Conservation (phyloP, 92 coral and sea anemone species). For the Pocillopora grandis region DNA sequence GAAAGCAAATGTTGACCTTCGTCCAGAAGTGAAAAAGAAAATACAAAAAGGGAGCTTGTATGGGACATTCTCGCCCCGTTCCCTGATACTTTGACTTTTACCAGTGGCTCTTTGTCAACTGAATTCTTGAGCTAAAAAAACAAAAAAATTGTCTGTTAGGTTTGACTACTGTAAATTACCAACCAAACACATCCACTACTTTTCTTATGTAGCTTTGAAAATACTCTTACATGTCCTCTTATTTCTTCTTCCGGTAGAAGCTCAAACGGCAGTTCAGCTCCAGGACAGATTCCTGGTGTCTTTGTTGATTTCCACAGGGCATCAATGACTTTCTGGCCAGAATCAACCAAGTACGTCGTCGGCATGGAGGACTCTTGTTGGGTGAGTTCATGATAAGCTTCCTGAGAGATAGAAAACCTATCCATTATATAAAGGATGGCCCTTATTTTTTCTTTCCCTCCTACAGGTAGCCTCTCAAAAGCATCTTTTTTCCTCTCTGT, state of each 20-base stretch:
- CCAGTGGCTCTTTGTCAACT: neutral
- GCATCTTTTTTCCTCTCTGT: neutral
- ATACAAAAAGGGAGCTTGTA: conserved; percentile 1
- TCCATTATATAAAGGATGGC: neutral
- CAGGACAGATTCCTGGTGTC: conserved; percentile 35
- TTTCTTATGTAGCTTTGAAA: too few relatives aligned
- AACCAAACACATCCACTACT: neutral
- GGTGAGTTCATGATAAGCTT: conserved; percentile 31
- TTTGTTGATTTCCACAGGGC: conserved; percentile 29
- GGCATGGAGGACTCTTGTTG: conserved; percentile 37
- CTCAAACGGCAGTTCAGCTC: conserved; percentile 46
- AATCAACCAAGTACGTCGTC: conserved; percentile 30
- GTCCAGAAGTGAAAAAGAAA: neutral
- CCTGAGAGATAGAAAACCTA: conserved; percentile 14
- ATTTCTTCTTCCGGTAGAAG: conserved; percentile 24
- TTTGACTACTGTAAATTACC: too few relatives aligned
- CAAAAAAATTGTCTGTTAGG: too few relatives aligned
- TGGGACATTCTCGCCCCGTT: conserved; percentile 11
- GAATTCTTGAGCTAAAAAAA: neutral
- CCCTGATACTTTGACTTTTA: neutral
- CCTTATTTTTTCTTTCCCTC: neutral
- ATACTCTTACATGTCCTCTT: conserved; percentile 12
- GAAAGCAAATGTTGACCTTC: neutral
- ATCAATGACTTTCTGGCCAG: conserved; percentile 29
- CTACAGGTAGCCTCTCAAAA: neutral